Evolutionary conservation across 2,888 invertebrate species (phyloP).

Genomic region (Eupithecia vulgata): DNA sequence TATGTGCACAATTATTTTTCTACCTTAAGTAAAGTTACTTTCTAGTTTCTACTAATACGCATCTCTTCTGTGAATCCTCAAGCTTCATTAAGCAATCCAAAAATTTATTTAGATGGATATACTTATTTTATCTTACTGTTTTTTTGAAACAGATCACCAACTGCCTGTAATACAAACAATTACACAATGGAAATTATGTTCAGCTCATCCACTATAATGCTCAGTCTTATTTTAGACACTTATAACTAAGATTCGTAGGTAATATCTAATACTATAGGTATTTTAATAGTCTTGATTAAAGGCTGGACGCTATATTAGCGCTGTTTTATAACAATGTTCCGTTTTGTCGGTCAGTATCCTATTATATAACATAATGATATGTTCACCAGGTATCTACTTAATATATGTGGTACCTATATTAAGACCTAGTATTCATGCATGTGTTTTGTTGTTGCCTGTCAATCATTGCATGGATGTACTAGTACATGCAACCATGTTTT

Average conservation of each 20-base stretch:
- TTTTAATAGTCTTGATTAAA: neutral
- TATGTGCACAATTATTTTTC: slow-evolving; percentile 27
- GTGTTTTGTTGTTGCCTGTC: neutral
- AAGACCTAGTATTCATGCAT: neutral
- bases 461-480: neutral
- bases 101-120: slow-evolving; percentile 65
- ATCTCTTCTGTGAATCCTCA: slow-evolving; percentile 47
- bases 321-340: neutral
- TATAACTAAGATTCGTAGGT: slow-evolving; percentile 1
- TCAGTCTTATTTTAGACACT: neutral
- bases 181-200: slow-evolving; percentile 50
- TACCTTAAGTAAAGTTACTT: slow-evolving; percentile 19
- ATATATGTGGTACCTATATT: neutral
- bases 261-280: neutral
- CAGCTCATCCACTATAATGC: slow-evolving; percentile 1
- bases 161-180: slow-evolving; percentile 83
- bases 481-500: neutral
- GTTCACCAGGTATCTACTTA: neutral
- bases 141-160: slow-evolving; percentile 80
- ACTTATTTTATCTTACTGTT: slow-evolving; percentile 66
- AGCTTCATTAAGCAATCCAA: slow-evolving; percentile 66
- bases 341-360: neutral
- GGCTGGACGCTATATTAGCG: neutral
- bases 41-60: slow-evolving; percentile 26
- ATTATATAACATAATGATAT: neutral